Conservation (phyloP, 2,888 invertebrate genomes). For the Merodon equestris region DNA sequence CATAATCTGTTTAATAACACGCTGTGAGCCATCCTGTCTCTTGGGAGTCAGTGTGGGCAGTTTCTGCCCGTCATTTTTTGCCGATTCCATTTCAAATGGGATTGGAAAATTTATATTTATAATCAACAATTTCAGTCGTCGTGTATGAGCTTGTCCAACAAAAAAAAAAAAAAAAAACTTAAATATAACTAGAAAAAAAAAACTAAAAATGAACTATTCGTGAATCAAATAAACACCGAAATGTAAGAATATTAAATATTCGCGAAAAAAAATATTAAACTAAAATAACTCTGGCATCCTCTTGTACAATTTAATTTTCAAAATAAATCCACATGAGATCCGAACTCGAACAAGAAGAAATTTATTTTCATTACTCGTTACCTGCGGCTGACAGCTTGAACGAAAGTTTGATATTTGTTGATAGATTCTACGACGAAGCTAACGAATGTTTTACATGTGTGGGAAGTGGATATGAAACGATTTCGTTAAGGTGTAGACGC, state of each 20-base stretch:
- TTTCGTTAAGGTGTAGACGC: slow-evolving; percentile 4
- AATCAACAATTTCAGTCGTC: too few species aligned
- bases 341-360: background rate
- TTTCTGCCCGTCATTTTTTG: slow-evolving; percentile 12
- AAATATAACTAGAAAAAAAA: too few species aligned
- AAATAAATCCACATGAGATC: background rate
- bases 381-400: slow-evolving; percentile 38
- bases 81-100: slow-evolving; percentile 28
- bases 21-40: slow-evolving; percentile 65
- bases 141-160: too few species aligned
- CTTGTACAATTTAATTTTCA: too few species aligned
- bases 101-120: too few species aligned
- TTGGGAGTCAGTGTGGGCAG: slow-evolving; percentile 51
- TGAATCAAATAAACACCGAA: too few species aligned
- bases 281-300: too few species aligned
- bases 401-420: slow-evolving; percentile 51
- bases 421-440: slow-evolving; percentile 20
- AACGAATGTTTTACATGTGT: slow-evolving; percentile 43
- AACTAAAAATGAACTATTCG: too few species aligned
- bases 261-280: too few species aligned
- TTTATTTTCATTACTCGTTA: slow-evolving; percentile 30
- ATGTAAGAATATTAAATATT: too few species aligned
- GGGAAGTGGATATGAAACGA: slow-evolving; percentile 10
- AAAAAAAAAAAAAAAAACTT: too few species aligned
- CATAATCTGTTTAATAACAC: slow-evolving; percentile 74